Evolutionary conservation across 1,140 invertebrate species (phyloP), one percentile per base, ranked within the genome.

Genomic region (Macrobrachium nipponense): DNA sequence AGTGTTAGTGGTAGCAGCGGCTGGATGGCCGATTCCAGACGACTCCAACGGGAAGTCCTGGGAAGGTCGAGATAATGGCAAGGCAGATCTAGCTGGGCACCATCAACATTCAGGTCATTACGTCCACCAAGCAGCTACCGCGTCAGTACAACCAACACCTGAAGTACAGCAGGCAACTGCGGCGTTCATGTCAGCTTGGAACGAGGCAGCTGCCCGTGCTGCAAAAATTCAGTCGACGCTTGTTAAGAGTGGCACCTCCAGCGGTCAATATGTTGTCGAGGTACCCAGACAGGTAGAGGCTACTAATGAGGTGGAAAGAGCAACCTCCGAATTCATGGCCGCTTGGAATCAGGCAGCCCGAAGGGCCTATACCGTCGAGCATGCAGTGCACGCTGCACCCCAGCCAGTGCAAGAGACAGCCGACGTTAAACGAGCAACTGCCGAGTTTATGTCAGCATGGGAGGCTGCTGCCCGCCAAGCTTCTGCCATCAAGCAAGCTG

Each of bases 401-500:
- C 59, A 68, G 23, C 61, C 18, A 68, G 51, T 61, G 27, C 62
- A 68, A 43, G 61, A 43, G 68, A 80, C 62, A 51, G 27, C 27
- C 51, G 64, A 44, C 7, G 61, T 81, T 23, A n/a, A 72, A 36
- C 6, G 59, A 36, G 66, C 64, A 23, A 81, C 80, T 5, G 43
- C 66, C 59, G 12, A 51, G 7, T 81, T 81, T 43, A 81, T 81
- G 51, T 44, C 80, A 23, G 43, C 80, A 44, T 81, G 64, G 44
- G 64, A 81, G 62, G 80, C 80, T 80, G 78, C 78, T 66, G 79
- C 78, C 17, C 64, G 59, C 17, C 43, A 43, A 58, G 80, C 80
- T 70, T 81, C 80, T 5, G 15, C 66, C 60, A 70, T 81, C 20
- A 81, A 51, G n/a, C 17, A 64, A 43, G 78, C 78, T 8, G 66